Evolutionary conservation across 1,140 invertebrate species (phyloP).

Genomic region (Globodera ellingtonae): DNA sequence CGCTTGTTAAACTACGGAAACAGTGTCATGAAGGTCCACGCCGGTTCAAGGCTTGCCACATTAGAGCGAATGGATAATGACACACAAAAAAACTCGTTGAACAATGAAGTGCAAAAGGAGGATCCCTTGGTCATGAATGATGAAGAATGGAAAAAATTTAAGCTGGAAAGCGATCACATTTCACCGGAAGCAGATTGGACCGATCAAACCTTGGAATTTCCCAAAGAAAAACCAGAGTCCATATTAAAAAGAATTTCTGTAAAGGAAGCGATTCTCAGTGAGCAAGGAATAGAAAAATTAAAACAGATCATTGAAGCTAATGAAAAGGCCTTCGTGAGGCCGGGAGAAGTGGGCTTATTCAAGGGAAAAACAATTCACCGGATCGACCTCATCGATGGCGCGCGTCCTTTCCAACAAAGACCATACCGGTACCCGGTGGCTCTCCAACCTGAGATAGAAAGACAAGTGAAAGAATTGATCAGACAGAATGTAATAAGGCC

Average conservation of each 20-base stretch:
- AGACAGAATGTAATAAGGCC: slow-evolving; percentile 34
- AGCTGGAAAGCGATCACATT: slow-evolving; percentile 18
- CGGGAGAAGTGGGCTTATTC: slow-evolving; percentile 33
- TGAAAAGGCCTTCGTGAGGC: neutral
- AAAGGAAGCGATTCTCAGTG: neutral
- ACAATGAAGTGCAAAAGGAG: neutral
- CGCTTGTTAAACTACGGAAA: slow-evolving; percentile 25
- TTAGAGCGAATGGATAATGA: slow-evolving; percentile 23
- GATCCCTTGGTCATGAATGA: neutral
- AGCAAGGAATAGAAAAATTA: neutral
- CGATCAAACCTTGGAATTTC: neutral
- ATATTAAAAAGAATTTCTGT: slow-evolving; percentile 1
- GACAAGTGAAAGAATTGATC: slow-evolving; percentile 42
- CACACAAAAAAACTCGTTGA: neutral
- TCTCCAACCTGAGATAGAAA: slow-evolving; percentile 28
- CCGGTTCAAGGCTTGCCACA: neutral
- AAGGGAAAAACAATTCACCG: slow-evolving; percentile 24
- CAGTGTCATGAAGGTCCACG: slow-evolving; percentile 17
- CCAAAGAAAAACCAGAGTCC: neutral
- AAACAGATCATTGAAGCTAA: neutral
- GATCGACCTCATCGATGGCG: slow-evolving; percentile 3
- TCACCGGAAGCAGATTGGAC: slow-evolving; percentile 20
- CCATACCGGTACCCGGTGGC: slow-evolving; percentile 26
- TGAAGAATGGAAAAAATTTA: neutral
- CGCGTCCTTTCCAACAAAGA: neutral